Conservation (phyloP, 2,888 invertebrate genomes). For the Rhodophaea formosa region DNA sequence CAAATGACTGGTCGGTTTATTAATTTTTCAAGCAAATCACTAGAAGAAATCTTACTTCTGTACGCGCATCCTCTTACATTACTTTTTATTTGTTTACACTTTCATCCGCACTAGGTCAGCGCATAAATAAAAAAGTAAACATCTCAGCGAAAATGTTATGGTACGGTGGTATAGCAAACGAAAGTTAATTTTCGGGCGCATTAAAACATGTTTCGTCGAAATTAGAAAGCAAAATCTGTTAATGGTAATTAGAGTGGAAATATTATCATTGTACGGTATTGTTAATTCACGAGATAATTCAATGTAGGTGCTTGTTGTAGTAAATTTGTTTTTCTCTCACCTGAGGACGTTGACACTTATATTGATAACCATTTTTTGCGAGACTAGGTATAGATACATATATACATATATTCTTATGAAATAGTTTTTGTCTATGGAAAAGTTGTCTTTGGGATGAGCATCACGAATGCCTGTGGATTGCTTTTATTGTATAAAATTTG, state of each 20-base stretch:
- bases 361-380: too few relatives aligned
- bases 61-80: too few relatives aligned
- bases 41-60: too few relatives aligned
- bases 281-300: not conserved
- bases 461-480: too few relatives aligned
- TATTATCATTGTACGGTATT: not conserved
- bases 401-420: too few relatives aligned
- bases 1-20: too few relatives aligned
- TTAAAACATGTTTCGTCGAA: conserved; percentile 12
- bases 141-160: not conserved
- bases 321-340: not conserved
- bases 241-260: conserved; percentile 11
- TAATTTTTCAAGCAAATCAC: too few relatives aligned
- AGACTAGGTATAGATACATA: too few relatives aligned
- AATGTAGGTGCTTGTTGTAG: not conserved
- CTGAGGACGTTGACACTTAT: too few relatives aligned
- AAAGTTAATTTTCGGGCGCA: not conserved
- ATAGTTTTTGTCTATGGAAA: too few relatives aligned
- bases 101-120: not conserved
- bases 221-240: conserved; percentile 14
- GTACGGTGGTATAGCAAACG: not conserved
- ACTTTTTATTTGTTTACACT: not conserved
- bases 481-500: too few relatives aligned
- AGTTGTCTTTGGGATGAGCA: too few relatives aligned
- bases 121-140: not conserved